These are phyloP conservation scores for Chaitophorus viminalis DNA, from an alignment of 2,888 invertebrate genomes.

Conservation along the genomic window DNA sequence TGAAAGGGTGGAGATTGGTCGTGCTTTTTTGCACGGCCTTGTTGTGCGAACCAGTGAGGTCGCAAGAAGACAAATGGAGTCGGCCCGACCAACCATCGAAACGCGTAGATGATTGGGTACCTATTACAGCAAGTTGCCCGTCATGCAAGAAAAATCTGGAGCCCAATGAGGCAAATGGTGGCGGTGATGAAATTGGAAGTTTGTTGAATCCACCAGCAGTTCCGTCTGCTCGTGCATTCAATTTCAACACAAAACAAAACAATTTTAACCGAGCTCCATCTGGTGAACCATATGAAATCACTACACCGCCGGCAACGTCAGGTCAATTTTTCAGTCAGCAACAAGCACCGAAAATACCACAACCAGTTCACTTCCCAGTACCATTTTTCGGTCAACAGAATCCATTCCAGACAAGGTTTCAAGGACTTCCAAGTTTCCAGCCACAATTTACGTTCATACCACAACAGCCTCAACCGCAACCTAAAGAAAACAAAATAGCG, in stretches of 20 bases:
- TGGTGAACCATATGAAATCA: constrained; percentile 48
- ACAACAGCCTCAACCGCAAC: neutral
- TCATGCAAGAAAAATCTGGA: constrained; percentile 65
- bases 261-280: constrained; percentile 30
- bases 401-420: constrained; percentile 66
- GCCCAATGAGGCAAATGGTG: constrained; percentile 36
- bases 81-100: constrained; percentile 63
- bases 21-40: constrained; percentile 58
- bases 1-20: constrained; percentile 58
- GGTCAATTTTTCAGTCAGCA: constrained; percentile 66
- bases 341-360: constrained; percentile 63
- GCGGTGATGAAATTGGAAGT: constrained; percentile 53
- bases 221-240: constrained; percentile 64
- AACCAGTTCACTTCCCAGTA: constrained; percentile 65
- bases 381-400: constrained; percentile 65
- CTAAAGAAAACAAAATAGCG: constrained; percentile 50
- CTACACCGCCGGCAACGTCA: constrained; percentile 16
- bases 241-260: constrained; percentile 46
- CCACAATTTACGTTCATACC: constrained; percentile 57
- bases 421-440: constrained; percentile 62
- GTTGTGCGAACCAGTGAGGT: constrained; percentile 16
- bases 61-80: constrained; percentile 64
- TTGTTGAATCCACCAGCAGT: constrained; percentile 59
- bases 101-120: constrained; percentile 71
- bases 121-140: constrained; percentile 68